phyloP scores from a whole-genome alignment of 2,888 invertebrate species.

The Argynnis bischoffii region DNA sequence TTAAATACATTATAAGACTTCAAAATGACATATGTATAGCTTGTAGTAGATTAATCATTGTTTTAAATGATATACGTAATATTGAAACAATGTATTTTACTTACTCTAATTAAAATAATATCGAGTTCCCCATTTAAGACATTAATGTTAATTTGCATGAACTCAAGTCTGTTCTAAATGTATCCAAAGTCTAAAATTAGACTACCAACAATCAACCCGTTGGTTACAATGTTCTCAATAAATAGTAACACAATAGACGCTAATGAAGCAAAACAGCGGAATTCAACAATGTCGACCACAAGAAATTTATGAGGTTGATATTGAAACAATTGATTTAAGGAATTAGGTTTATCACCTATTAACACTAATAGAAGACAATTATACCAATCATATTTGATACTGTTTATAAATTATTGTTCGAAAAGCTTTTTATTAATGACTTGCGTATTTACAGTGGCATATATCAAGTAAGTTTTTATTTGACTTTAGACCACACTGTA shows the following conservation, averaged over 20 bases:
- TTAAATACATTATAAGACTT: no score
- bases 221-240: constrained; percentile 43
- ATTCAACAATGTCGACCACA: constrained; percentile 21
- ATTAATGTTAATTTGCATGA: constrained; percentile 26
- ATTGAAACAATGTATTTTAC: not conserved
- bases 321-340: constrained; percentile 31
- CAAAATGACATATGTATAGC: no score
- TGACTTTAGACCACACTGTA: no score
- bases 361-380: constrained; percentile 35
- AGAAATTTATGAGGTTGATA: constrained; percentile 30
- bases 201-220: constrained; percentile 34
- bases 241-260: constrained; percentile 47
- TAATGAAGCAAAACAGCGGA: constrained; percentile 46
- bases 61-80: no score
- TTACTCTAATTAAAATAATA: not conserved
- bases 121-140: no score
- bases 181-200: constrained; percentile 39
- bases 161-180: constrained; percentile 26
- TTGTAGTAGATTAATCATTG: no score
- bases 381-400: constrained; percentile 28
- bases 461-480: not conserved
- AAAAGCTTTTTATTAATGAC: not conserved
- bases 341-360: constrained; percentile 36
- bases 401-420: constrained; percentile 6
- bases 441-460: not conserved